A percentile compares a stretch with the other conserved stretches of the same genome.
These are phyloP conservation scores for Myotis pilosus DNA, from an alignment of 2,797 vertebrate species.

Conservation along the genomic window DNA sequence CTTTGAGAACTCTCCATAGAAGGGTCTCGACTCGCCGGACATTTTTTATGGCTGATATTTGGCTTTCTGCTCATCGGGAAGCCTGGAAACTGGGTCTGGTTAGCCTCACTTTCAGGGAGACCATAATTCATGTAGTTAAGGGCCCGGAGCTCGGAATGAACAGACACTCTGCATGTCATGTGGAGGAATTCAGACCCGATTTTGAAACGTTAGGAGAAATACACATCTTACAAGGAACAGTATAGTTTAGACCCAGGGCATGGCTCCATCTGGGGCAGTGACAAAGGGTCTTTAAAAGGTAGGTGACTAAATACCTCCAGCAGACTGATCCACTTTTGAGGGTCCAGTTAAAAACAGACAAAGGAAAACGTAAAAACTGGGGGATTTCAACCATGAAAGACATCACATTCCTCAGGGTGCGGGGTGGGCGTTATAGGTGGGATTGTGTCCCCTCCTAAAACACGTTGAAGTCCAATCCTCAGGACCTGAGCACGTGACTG, in stretches of 20 bases:
- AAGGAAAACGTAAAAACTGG: background rate
- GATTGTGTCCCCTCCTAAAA: too few species aligned
- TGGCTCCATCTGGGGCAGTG: background rate
- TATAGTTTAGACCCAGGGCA: fast-evolving
- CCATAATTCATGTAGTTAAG: background rate
- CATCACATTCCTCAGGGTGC: fast-evolving
- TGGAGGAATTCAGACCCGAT: background rate
- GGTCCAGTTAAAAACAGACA: background rate
- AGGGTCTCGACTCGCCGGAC: background rate
- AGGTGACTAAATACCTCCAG: background rate
- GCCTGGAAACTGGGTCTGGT: background rate
- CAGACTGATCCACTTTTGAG: fast-evolving
- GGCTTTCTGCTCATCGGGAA: fast-evolving
- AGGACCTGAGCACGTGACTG: background rate
- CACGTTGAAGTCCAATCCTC: background rate
- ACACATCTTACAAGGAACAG: background rate
- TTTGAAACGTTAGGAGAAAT: background rate
- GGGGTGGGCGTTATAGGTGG: too few species aligned
- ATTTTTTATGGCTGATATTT: background rate
- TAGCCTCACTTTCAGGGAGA: background rate
- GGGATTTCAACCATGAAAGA: background rate
- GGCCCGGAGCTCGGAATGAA: background rate
- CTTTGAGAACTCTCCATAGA: background rate
- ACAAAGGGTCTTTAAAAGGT: background rate
- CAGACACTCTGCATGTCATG: background rate